phyloP scores from a whole-genome alignment of 2,797 vertebrate species.

The Falco concolor region DNA sequence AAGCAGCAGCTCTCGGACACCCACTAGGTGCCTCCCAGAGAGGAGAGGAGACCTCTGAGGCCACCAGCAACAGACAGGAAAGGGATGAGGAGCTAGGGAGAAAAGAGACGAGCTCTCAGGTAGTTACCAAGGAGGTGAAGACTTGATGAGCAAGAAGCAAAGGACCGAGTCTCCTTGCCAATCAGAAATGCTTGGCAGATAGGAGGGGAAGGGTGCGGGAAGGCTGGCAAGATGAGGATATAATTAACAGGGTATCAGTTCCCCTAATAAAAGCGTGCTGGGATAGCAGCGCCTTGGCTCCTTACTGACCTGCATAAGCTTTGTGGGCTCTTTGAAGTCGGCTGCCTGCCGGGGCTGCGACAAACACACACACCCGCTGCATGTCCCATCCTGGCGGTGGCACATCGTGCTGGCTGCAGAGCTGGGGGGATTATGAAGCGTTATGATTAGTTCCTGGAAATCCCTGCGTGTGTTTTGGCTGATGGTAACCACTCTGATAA shows the following conservation, averaged over 20 bases:
- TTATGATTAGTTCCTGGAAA: not conserved
- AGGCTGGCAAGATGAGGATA: not conserved
- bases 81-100: not conserved
- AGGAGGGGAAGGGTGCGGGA: not conserved
- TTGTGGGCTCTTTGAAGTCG: not conserved
- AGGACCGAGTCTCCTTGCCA: not conserved
- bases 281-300: not conserved
- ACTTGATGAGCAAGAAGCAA: not conserved
- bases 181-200: not conserved
- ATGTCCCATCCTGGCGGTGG: rapidly evolving
- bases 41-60: not conserved
- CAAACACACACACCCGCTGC: not conserved
- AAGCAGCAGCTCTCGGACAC: not conserved
- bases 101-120: not conserved
- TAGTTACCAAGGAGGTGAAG: not conserved
- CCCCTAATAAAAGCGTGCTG: not conserved
- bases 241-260: not conserved
- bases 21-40: not conserved
- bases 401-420: not conserved
- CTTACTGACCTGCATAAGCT: not conserved
- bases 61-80: not conserved
- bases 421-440: not conserved
- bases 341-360: not conserved
- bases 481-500: not conserved
- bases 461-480: not conserved